Conservation (phyloP, 1,140 invertebrate species). For the Drosophila aff. region DNA sequence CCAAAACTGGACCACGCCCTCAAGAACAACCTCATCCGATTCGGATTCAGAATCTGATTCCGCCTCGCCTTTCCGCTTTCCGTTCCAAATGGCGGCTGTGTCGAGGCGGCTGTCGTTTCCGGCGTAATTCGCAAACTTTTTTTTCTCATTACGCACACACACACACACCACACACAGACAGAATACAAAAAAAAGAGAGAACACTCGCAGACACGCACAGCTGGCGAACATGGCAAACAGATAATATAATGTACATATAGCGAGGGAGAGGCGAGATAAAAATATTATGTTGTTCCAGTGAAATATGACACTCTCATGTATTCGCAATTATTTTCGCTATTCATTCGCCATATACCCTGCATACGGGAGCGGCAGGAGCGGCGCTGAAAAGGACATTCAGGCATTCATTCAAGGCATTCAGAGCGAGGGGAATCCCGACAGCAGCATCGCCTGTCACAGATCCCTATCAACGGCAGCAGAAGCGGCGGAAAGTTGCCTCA, state of each 20-base stretch:
- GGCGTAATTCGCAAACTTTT: slow-evolving; percentile 69
- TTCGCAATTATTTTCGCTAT: slow-evolving; percentile 80
- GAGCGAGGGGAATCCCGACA: slow-evolving; percentile 15
- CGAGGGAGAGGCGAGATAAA: slow-evolving; percentile 30
- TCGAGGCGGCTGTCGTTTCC: slow-evolving; percentile 73
- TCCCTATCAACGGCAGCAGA: background rate
- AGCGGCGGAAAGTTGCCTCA: background rate
- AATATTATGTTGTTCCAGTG: slow-evolving; percentile 71
- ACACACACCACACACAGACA: background rate
- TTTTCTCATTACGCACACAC: slow-evolving; percentile 62
- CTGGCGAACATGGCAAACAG: slow-evolving; percentile 52
- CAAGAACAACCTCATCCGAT: slow-evolving; percentile 34
- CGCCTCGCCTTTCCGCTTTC: slow-evolving; percentile 38
- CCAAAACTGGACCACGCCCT: slow-evolving; percentile 27
- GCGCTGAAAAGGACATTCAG: slow-evolving; percentile 34
- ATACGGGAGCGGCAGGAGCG: background rate
- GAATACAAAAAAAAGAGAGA: background rate
- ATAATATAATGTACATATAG: slow-evolving; percentile 40
- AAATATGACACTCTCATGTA: slow-evolving; percentile 81
- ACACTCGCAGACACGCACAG: slow-evolving; percentile 14
- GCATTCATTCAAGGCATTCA: background rate
- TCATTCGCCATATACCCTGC: slow-evolving; percentile 42
- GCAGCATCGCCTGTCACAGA: slow-evolving; percentile 16
- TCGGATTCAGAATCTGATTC: slow-evolving; percentile 45
- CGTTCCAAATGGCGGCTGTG: slow-evolving; percentile 56